A percentile compares a stretch with the other conserved stretches of the same genome.
phyloP scores from a whole-genome alignment of 2,113 vertebrate species.

The Struthio camelus region DNA sequence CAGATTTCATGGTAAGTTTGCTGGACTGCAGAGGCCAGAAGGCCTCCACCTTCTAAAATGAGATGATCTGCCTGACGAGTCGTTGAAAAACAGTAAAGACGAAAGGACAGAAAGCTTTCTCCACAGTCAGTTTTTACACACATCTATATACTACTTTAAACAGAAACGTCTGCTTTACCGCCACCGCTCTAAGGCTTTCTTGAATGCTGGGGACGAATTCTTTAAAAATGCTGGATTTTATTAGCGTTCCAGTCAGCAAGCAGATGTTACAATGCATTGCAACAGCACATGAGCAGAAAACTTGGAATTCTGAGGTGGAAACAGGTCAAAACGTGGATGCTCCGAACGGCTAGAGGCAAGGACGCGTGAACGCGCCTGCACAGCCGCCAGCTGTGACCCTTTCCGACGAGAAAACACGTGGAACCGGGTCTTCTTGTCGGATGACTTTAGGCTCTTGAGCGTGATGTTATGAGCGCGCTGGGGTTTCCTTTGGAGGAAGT shows the following conservation, averaged over 20 bases:
- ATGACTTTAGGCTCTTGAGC: background rate
- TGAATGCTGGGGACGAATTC: background rate
- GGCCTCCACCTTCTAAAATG: background rate
- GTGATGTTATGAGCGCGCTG: background rate
- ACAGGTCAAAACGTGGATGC: background rate
- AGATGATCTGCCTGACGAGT: conserved; percentile 8
- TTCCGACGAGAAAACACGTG: background rate
- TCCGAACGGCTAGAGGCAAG: background rate
- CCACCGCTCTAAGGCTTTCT: background rate
- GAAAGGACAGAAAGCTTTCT: conserved; percentile 27
- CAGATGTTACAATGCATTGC: conserved; percentile 12
- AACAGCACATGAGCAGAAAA: background rate
- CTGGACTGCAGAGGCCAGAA: background rate
- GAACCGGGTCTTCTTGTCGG: background rate
- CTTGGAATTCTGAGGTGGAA: background rate
- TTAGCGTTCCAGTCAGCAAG: conserved; percentile 5
- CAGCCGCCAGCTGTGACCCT: background rate
- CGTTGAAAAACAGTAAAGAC: conserved; percentile 22
- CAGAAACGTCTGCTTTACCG: conserved; percentile 42
- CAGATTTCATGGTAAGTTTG: background rate
- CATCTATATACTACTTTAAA: conserved; percentile 24
- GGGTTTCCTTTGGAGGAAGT: background rate
- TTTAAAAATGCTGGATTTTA: conserved; percentile 3
- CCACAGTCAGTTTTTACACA: background rate
- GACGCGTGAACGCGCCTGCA: background rate